phyloP scores from a whole-genome alignment of 2,113 vertebrate species.

The Dendrocopos noguchii region DNA sequence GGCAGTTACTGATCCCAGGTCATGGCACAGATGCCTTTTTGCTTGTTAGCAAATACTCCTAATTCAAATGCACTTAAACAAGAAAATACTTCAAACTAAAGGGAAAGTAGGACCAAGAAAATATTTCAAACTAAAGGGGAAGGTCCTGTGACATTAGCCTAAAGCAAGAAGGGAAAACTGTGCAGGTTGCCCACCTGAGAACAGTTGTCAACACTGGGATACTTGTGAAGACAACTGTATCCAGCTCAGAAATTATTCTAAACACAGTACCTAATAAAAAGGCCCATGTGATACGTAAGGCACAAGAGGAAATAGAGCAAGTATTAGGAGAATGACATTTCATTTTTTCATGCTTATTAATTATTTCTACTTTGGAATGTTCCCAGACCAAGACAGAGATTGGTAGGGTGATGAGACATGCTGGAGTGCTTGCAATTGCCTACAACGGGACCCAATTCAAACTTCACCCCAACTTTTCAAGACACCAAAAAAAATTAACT shows the following conservation, averaged over 20 bases:
- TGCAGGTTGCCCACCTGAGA: not conserved
- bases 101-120: not conserved
- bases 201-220: not conserved
- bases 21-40: not conserved
- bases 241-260: not conserved
- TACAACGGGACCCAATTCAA: not conserved
- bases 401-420: not conserved
- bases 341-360: not conserved
- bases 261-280: not conserved
- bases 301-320: not conserved
- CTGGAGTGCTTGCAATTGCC: not conserved
- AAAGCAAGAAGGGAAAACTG: not conserved
- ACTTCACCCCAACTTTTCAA: not conserved
- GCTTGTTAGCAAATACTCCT: not conserved
- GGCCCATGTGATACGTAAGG: not conserved
- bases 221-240: not conserved
- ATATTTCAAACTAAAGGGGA: not conserved
- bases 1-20: not conserved
- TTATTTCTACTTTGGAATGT: not conserved
- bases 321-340: not conserved
- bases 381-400: not conserved
- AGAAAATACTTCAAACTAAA: not conserved
- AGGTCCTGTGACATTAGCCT: not conserved
- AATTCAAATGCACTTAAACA: not conserved
- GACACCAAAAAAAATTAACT: not conserved